Conservation (phyloP, 2,113 vertebrate species). For the Paradoxurus hermaphroditus region DNA sequence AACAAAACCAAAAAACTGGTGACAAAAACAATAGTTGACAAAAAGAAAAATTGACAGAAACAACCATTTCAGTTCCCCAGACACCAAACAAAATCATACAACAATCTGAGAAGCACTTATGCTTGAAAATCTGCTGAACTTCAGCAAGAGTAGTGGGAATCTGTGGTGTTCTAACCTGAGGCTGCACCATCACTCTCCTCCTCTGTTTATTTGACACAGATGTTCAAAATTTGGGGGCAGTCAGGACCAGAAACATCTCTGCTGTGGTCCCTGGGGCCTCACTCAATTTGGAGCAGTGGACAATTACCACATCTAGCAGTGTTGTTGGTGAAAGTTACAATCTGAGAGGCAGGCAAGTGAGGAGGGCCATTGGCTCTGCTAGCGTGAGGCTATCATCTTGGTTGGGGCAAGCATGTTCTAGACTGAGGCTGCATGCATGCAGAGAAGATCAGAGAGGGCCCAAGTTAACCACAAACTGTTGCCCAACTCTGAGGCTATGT, state of each 20-base stretch:
- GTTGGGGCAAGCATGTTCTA: background rate
- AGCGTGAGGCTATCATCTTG: background rate
- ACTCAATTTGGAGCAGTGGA: background rate
- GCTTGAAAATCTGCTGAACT: background rate
- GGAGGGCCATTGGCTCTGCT: background rate
- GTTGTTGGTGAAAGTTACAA: background rate
- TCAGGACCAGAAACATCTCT: background rate
- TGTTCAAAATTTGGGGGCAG: background rate
- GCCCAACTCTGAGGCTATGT: background rate
- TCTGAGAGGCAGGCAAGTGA: background rate
- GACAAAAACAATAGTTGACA: background rate
- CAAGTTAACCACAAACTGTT: background rate
- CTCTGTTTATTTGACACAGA: background rate
- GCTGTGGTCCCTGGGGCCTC: background rate
- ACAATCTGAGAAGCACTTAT: background rate
- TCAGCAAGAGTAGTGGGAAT: background rate
- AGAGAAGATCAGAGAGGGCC: background rate
- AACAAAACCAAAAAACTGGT: background rate
- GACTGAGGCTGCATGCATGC: background rate
- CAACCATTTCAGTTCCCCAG: background rate
- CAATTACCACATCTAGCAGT: background rate
- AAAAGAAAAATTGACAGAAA: background rate
- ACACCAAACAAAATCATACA: background rate
- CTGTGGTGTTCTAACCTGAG: background rate
- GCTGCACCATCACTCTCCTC: background rate